A percentile compares a stretch with the other conserved stretches of the same genome.
These are phyloP conservation scores for Brenthis ino DNA, from an alignment of 2,888 invertebrate genomes.

Conservation along the genomic window DNA sequence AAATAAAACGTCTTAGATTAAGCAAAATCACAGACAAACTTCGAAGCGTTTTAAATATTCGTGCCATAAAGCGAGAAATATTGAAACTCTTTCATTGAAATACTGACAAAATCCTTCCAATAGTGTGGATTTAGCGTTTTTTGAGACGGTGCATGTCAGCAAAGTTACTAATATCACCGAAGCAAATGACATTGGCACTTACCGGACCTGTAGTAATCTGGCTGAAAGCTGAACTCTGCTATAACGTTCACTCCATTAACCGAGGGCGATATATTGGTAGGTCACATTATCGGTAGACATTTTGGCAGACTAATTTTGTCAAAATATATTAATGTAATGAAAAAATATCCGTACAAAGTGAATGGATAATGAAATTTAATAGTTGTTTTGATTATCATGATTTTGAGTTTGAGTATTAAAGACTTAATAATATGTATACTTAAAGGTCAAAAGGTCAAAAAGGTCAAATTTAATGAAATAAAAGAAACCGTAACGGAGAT, in stretches of 20 bases:
- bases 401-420: too few species aligned
- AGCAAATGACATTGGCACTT: constrained; percentile 34
- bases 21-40: constrained; percentile 1
- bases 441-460: too few species aligned
- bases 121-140: constrained; percentile 26
- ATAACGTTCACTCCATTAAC: constrained; percentile 37
- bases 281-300: constrained; percentile 22
- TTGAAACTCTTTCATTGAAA: constrained; percentile 23
- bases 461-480: too few species aligned
- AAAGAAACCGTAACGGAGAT: too few species aligned
- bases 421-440: too few species aligned
- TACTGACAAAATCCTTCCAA: constrained; percentile 26
- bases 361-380: too few species aligned
- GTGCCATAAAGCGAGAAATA: constrained; percentile 18
- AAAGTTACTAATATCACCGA: constrained; percentile 28
- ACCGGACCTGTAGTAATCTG: constrained; percentile 37
- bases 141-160: constrained; percentile 29
- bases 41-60: constrained; percentile 13
- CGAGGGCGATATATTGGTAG: constrained; percentile 29
- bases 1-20: too few species aligned
- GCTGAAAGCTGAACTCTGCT: constrained; percentile 38
- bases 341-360: not conserved
- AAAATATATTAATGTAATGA: constrained; percentile 3
- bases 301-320: constrained; percentile 17
- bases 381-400: too few species aligned